These are phyloP conservation scores for Brachyrhaphis roseni DNA, from an alignment of 2,797 vertebrate species.

Conservation along the genomic window DNA sequence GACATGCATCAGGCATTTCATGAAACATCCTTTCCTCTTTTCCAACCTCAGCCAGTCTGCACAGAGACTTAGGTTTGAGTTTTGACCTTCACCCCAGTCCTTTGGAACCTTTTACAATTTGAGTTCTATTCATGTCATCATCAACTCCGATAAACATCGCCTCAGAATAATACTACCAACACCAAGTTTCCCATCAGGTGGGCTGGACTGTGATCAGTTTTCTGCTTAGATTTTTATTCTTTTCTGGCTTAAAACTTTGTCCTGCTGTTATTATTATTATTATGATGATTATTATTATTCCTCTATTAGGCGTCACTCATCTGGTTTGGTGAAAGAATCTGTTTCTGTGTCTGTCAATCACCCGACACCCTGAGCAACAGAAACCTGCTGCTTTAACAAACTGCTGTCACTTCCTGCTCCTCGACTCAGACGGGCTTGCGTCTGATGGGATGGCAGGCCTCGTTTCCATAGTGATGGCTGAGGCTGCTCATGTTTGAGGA, in stretches of 20 bases:
- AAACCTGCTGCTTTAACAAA: constrained; percentile 67
- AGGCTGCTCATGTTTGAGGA: constrained; percentile 40
- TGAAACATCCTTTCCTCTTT: not conserved
- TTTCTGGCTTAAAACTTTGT: constrained; percentile 9
- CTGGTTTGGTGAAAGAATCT: constrained; percentile 25
- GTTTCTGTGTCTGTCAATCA: constrained; percentile 66
- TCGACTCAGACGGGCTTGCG: constrained; percentile 53
- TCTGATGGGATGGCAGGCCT: constrained; percentile 35
- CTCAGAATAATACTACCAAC: not conserved
- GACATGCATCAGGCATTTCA: not conserved
- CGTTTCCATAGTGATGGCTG: constrained; percentile 3
- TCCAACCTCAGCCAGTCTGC: not conserved
- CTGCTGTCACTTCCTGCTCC: constrained; percentile 60
- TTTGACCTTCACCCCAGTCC: not conserved
- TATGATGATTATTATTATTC: constrained; percentile 19
- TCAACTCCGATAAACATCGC: not conserved
- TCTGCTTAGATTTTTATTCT: not conserved
- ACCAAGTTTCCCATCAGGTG: not conserved
- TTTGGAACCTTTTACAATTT: not conserved
- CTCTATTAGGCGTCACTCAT: constrained; percentile 5
- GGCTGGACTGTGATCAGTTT: not conserved
- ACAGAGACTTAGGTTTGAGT: not conserved
- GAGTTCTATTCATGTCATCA: not conserved
- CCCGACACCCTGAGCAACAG: constrained; percentile 66
- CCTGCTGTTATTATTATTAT: not conserved